Evolutionary conservation across 1,140 invertebrate genomes (phyloP), one percentile per base, ranked within the genome.

Genomic region (Nephila pilipes): DNA sequence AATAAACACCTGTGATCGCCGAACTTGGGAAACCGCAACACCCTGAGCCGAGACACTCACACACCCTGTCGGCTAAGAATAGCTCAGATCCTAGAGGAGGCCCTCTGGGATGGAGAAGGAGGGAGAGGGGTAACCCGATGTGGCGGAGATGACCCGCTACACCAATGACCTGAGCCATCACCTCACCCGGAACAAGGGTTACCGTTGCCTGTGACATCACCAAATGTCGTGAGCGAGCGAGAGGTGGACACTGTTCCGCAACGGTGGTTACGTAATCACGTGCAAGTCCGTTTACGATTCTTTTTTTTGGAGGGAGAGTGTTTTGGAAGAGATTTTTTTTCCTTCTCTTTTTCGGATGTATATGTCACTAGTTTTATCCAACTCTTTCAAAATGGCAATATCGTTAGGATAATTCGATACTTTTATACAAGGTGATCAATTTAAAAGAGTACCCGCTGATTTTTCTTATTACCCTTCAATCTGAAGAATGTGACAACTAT

Each of bases 101-200:
- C 63, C 63, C 25, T 25, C 25, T 3, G 32, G 18, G 32, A 75
- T 14, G 29, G 25, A 16, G 65, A 5, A 29, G 29, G 65, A 65
- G 79, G 69, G 79, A 55, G 89, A 83, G 79, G 60, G 89, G 29
- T 81, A 75, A 90, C 88, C 46, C 88, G 69, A 69, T 32, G 25
- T 25, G 46, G 46, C 46, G 12, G 55, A 81, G 89, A 54, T 91
- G 89, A 91, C 89, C 89, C 22, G 89, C 80, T 91, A 91, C 89
- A 91, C 89, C 83, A 91, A 91, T 91, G 89, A 91, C 89, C 89
- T 57, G 54, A 32, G 87, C 20, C 20, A 22, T 29, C 89, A 83
- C 58, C 57, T 91, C 89, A 91, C 89, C 89, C 89, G 89, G 89
- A 83, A 91, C 89, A 91, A 83, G 89, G 89, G 75, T 83, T 91